Base-by-base conservation (phyloP, 2,888 invertebrate species). In the Morpho deidamia region DNA sequence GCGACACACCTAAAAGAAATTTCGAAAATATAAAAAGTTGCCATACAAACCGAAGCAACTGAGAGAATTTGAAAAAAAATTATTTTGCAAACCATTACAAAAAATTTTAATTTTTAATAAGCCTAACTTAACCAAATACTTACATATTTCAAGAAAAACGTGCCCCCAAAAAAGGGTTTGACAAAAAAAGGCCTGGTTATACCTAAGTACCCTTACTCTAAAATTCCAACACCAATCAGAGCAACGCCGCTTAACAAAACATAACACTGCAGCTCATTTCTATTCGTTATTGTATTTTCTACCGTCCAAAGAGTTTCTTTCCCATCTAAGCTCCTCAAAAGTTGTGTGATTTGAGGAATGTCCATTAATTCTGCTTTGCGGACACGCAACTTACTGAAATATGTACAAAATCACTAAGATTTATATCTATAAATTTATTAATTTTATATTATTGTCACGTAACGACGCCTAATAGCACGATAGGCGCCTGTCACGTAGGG, bases 291-390 rank as follows among this genome's bases (percentile, higher is more conserved):
- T 10, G 72, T 73, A 51, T 73, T 70, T 57, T 87, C 80, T 0
- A 88, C 67, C 1, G 75, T 73, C 67, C 76, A 75, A 12, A 88
- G 49, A 0, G 80, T 80, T 7, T 86, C 81, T 34, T 70, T 76
- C 0, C 68, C 76, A 7, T 87, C 78, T 33, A 81, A 45, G 14
- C 69, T 72, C 23, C 74, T 66, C 38, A 87, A 59, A 0, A 88
- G 62, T 0, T 61, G 66, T 0, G 84, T 72, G 60, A 88, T 78
- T 53, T 74, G 67, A 0, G 88, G 86, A 23, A 87, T 67, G 39
- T 88, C 88, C 0, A 75, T 69, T 7, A 82, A 53, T 57, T 88
- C 88, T 0, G 82, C 85, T 62, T 67, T 65, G 0, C 87, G 78
- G 1, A 88, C 86, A n/a, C 86, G 68, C 11, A 88, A 45, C 56